These are phyloP conservation scores for Maccullochella peelii DNA, from an alignment of 2,113 vertebrate genomes.

Conservation along the genomic window DNA sequence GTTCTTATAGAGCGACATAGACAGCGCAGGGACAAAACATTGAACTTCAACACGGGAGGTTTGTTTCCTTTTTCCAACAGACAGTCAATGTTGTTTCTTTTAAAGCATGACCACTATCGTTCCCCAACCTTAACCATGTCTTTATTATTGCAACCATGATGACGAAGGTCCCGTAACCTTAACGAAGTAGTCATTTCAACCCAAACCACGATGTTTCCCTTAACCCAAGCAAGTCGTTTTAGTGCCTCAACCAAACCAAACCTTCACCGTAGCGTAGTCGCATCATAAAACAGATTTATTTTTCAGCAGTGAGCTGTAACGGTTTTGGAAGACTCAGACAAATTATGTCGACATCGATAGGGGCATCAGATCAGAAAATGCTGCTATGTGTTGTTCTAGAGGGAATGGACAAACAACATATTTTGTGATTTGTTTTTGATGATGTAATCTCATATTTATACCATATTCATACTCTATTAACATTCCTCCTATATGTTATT, in stretches of 20 bases:
- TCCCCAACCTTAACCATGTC: not conserved
- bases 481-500: not conserved
- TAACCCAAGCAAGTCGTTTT: not conserved
- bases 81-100: too few species aligned
- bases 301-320: not conserved
- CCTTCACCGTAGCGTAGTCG: too few species aligned
- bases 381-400: not conserved
- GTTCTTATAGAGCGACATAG: not conserved
- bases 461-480: not conserved
- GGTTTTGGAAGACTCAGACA: too few species aligned
- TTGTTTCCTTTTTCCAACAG: not conserved
- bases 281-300: not conserved
- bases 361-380: not conserved
- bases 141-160: not conserved
- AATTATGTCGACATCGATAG: too few species aligned
- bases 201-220: not conserved
- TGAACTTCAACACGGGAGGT: not conserved
- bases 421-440: not conserved
- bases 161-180: not conserved
- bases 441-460: not conserved
- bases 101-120: too few species aligned
- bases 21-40: not conserved
- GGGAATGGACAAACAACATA: not conserved
- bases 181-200: not conserved
- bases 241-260: not conserved